phyloP scores from a whole-genome alignment of 35 echinoderm and acorn worm genomes.

The Lytechinus variegatus region DNA sequence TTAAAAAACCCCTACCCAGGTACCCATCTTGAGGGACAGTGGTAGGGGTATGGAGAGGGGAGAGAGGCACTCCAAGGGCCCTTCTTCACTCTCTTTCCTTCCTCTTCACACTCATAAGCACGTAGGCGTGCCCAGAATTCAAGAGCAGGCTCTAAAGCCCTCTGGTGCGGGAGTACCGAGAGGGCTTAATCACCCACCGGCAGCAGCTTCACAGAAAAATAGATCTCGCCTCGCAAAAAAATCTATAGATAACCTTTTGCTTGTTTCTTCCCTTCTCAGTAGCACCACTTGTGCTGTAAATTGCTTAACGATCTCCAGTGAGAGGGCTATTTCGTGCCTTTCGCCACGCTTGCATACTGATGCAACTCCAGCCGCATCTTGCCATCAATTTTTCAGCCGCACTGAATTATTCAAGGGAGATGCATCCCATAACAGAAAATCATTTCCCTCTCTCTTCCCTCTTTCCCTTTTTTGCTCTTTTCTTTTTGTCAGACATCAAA shows the following conservation, averaged over 20 bases:
- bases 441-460: constrained; percentile 44
- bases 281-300: constrained; percentile 51
- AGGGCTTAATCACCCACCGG: constrained; percentile 35
- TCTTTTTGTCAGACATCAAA: background rate
- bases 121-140: constrained; percentile 47
- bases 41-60: background rate
- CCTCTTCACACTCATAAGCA: constrained; percentile 26
- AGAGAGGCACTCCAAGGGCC: constrained; percentile 40
- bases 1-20: background rate
- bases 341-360: constrained; percentile 48
- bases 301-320: constrained; percentile 54
- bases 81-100: constrained; percentile 46
- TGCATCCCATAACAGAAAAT: constrained; percentile 51
- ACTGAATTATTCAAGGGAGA: constrained; percentile 44
- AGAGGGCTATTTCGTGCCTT: constrained; percentile 48
- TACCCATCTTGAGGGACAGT: background rate
- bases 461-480: background rate
- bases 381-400: constrained; percentile 55
- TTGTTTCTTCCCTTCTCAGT: constrained; percentile 44
- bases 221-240: constrained; percentile 31
- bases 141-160: background rate
- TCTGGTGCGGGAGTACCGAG: background rate
- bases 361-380: constrained; percentile 31
- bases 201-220: constrained; percentile 16
- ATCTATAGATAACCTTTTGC: constrained; percentile 57